Conservation (phyloP, 1,140 invertebrate genomes). For the Octopus bimaculoides region DNA sequence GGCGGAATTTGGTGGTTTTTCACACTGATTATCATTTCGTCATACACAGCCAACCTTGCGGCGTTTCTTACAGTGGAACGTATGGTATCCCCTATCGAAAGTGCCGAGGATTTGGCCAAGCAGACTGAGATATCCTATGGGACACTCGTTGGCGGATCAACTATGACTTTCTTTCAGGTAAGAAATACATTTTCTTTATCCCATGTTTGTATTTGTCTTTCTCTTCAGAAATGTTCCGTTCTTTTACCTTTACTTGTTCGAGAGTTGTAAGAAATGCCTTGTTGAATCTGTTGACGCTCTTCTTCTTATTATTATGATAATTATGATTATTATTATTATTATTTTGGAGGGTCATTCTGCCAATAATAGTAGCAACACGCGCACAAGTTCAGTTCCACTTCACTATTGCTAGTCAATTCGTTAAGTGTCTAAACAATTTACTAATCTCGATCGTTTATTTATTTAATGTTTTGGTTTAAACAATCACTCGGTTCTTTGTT, state of each 20-base stretch:
- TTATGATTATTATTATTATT: no score
- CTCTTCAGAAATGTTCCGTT: neutral
- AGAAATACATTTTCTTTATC: conserved; percentile 9
- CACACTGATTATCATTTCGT: conserved; percentile 96
- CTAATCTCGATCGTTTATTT: no score
- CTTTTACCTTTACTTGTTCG: neutral
- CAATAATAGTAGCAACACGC: no score
- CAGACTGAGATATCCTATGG: conserved; percentile 94
- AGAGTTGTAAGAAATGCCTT: no score
- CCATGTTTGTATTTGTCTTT: neutral
- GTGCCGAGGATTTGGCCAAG: conserved; percentile 87
- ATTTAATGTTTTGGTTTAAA: no score
- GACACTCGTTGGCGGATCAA: conserved; percentile 88
- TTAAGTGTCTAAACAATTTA: no score
- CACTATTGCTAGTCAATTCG: no score
- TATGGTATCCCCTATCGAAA: conserved; percentile 96
- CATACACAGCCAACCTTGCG: conserved; percentile 96
- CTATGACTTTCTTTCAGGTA: conserved; percentile 95
- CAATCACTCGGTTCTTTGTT: no score
- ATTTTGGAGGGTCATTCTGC: no score
- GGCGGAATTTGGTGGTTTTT: conserved; percentile 96
- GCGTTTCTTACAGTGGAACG: conserved; percentile 96
- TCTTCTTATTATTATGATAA: no score
- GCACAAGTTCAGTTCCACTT: no score
- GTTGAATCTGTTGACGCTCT: no score